Percentiles rank a stretch among this genome's conserved stretches.
Evolutionary conservation across 1,140 invertebrate species (phyloP).

Genomic region (Drosophila varians): DNA sequence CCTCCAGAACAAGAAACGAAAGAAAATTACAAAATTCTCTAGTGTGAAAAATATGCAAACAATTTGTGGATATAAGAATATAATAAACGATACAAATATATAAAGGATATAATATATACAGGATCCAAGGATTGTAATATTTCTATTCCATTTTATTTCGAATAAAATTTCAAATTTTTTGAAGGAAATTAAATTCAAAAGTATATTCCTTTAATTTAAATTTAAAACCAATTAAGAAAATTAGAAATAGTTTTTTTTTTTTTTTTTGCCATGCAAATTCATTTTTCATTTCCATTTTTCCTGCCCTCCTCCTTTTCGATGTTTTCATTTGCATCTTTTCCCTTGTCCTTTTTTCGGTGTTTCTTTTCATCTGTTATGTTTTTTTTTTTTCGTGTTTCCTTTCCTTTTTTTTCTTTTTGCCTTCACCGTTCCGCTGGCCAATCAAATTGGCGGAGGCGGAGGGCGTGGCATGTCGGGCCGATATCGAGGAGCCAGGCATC

Average conservation of each 20-base stretch:
- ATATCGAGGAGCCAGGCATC: slow-evolving; percentile 22
- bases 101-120: too few relatives aligned
- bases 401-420: neutral
- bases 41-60: too few relatives aligned
- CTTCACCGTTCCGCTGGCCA: slow-evolving; percentile 35
- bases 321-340: slow-evolving; percentile 14
- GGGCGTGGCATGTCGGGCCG: slow-evolving; percentile 61
- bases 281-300: neutral
- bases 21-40: slow-evolving; percentile 72
- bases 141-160: too few relatives aligned
- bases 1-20: slow-evolving; percentile 27
- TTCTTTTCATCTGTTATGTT: slow-evolving; percentile 8
- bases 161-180: too few relatives aligned
- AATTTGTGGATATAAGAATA: too few relatives aligned
- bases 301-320: neutral
- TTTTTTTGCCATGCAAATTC: slow-evolving; percentile 22
- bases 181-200: too few relatives aligned
- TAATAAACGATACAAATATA: too few relatives aligned
- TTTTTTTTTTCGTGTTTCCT: neutral
- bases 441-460: slow-evolving; percentile 58
- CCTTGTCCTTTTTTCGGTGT: slow-evolving; percentile 18
- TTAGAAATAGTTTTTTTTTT: neutral
- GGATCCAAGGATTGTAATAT: too few relatives aligned
- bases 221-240: too few relatives aligned
- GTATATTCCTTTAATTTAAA: too few relatives aligned